phyloP scores from a whole-genome alignment of 1,140 invertebrate genomes.

The Hyposmocoma kahamanoa region DNA sequence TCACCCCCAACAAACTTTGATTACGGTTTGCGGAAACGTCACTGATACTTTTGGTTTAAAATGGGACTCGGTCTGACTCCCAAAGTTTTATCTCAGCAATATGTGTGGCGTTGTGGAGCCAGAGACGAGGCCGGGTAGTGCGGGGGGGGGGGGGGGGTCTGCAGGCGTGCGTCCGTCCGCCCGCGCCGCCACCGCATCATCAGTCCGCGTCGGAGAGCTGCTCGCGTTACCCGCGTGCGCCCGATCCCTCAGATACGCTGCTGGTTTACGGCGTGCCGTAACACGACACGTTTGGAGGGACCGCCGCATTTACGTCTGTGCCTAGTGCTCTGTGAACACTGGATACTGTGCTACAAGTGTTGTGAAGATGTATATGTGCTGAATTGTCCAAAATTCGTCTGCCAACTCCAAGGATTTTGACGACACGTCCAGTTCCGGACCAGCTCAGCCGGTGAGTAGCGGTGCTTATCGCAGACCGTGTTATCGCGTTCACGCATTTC shows the following conservation, averaged over 20 bases:
- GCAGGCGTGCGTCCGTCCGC: slow-evolving; percentile 52
- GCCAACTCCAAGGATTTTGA: slow-evolving; percentile 52
- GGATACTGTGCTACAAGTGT: slow-evolving; percentile 60
- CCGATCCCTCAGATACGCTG: slow-evolving; percentile 70
- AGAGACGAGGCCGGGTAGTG: slow-evolving; percentile 15
- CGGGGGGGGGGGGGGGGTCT: slow-evolving; percentile 22
- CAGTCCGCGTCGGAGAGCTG: slow-evolving; percentile 66
- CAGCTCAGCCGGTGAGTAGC: slow-evolving; percentile 69
- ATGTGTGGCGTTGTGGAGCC: slow-evolving; percentile 33
- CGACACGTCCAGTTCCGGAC: slow-evolving; percentile 65
- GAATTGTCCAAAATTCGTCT: slow-evolving; percentile 36
- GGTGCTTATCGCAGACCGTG: slow-evolving; percentile 63
- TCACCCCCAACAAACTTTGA: slow-evolving; percentile 21
- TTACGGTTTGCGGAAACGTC: slow-evolving; percentile 50
- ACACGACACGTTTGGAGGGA: slow-evolving; percentile 73
- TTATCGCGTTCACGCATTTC: slow-evolving; percentile 70
- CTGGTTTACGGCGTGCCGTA: slow-evolving; percentile 72
- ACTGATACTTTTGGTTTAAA: slow-evolving; percentile 44
- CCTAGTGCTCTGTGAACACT: slow-evolving; percentile 63
- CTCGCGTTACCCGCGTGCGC: slow-evolving; percentile 58
- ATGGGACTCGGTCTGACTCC: slow-evolving; percentile 59
- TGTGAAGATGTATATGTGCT: slow-evolving; percentile 63
- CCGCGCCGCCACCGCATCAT: slow-evolving; percentile 66
- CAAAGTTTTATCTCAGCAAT: slow-evolving; percentile 65
- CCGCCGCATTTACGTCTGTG: slow-evolving; percentile 58